These are phyloP conservation scores for Himalopsyche kuldschensis DNA, from an alignment of 2,888 invertebrate species.

Conservation along the genomic window DNA sequence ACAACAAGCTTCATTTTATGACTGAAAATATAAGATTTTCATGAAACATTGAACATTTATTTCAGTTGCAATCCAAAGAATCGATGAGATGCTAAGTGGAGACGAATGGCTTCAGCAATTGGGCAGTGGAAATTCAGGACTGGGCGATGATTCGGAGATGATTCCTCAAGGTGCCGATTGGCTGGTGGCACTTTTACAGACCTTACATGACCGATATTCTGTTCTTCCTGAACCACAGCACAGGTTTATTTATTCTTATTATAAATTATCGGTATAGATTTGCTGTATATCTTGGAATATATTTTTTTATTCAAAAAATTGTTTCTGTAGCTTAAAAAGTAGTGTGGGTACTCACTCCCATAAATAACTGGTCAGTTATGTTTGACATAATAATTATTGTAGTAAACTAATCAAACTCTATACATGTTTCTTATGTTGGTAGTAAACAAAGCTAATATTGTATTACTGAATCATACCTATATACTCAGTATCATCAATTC, in stretches of 20 bases:
- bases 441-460: too few species aligned
- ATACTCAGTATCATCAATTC: too few species aligned
- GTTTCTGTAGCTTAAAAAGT: too few species aligned
- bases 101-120: slow-evolving; percentile 73
- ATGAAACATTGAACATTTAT: background rate
- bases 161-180: slow-evolving; percentile 88
- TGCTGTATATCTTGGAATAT: too few species aligned
- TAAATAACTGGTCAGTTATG: background rate
- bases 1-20: too few species aligned
- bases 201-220: slow-evolving; percentile 85
- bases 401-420: too few species aligned
- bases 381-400: background rate
- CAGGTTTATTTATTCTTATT: slow-evolving; percentile 51
- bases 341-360: too few species aligned
- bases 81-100: slow-evolving; percentile 81
- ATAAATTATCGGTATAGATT: background rate
- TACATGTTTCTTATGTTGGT: too few species aligned
- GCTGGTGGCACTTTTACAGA: slow-evolving; percentile 80
- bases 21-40: background rate
- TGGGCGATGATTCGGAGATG: slow-evolving; percentile 63
- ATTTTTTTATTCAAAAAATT: too few species aligned
- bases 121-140: slow-evolving; percentile 47
- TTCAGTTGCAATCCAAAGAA: slow-evolving; percentile 84
- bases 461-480: too few species aligned
- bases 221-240: slow-evolving; percentile 83